A percentile compares a stretch with the other conserved stretches of the same genome.
Conservation (phyloP, 2,113 vertebrate species). For the Syrrhaptes paradoxus region DNA sequence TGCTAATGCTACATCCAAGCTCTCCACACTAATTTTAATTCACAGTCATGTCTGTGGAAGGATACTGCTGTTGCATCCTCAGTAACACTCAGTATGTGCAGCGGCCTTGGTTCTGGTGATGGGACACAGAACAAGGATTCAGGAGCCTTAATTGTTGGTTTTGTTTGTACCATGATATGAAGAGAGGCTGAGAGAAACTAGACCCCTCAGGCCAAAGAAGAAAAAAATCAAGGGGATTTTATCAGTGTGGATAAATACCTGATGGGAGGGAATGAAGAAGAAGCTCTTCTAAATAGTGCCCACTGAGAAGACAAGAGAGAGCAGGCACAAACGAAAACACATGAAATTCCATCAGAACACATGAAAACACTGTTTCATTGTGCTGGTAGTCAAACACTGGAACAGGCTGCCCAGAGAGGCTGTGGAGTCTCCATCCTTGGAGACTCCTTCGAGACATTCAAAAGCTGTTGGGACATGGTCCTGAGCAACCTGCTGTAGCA, state of each 20-base stretch:
- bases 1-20: background rate
- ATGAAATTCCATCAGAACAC: background rate
- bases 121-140: background rate
- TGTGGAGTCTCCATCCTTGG: background rate
- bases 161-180: background rate
- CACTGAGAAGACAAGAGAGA: background rate
- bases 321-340: rapidly evolving
- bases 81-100: background rate
- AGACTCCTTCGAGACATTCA: no score
- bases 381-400: background rate
- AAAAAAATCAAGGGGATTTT: background rate
- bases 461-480: background rate
- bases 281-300: background rate
- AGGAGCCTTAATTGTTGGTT: background rate
- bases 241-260: background rate
- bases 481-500: background rate
- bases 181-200: background rate
- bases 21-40: background rate
- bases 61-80: background rate
- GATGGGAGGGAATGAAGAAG: background rate
- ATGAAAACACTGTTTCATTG: background rate
- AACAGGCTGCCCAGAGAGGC: background rate
- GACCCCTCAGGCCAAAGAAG: background rate
- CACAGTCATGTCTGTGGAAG: background rate
- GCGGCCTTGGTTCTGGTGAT: background rate